Evolutionary conservation across 2,888 invertebrate genomes (phyloP), one percentile per base, ranked within the genome.

Genomic region (Epiblema foenella): DNA sequence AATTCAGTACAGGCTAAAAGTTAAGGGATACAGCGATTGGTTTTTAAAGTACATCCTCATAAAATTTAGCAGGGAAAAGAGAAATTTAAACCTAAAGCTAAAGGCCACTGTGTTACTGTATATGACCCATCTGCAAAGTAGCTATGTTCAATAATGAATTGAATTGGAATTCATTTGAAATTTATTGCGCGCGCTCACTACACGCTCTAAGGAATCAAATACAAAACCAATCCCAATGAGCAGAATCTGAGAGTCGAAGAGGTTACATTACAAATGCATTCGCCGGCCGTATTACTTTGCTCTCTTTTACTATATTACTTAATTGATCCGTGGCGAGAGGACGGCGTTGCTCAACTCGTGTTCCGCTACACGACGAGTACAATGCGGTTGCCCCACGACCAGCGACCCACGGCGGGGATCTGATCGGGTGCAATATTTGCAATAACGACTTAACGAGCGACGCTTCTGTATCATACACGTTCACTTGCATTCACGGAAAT

Each of bases 271-370:
- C 24, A 24, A 46, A 46, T 46, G 46, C n/a, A 46, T n/a, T 42
- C 46, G 1, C n/a, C 46, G 46, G 46, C 46, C 42, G 42, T 42
- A 15, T n/a, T 46, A 46, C 46, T n/a, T 46, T 46, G 46, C n/a
- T n/a, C 46, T 46, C 46, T 12, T 46, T 46, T 46, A 46, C n/a
- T 15, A n/a, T 46, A n/a, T n/a, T 46, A 46, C 46, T 46, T 46
- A 46, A 46, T 46, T 46, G 46, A 46, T n/a, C 46, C 46, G 46
- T 46, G 42, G 46, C 46, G 46, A 33, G 33, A 33, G 33, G 33
- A 8, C 33, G 33, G 8, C 7, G n/a, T 46, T 46, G 46, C 46
- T 4, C 46, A 46, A 46, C 46, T 7, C 46, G 46, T n/a, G 46
- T 46, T 33, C 33, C 33, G n/a, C 46, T n/a, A 46, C 15, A n/a